phyloP scores from a whole-genome alignment of 64 coral and sea anemone genomes.

The Porites australiensis region DNA sequence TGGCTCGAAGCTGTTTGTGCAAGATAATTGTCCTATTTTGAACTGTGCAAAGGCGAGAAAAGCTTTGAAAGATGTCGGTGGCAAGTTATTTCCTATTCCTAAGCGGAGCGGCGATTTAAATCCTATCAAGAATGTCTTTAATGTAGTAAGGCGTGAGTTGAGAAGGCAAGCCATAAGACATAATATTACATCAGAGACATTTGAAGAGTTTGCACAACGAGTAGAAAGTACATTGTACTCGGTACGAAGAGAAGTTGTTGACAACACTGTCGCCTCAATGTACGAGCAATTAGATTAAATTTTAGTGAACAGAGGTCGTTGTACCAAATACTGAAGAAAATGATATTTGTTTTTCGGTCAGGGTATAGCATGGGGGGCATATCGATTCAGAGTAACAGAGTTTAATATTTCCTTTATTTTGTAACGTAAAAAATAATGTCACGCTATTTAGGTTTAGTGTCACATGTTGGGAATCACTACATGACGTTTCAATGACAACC shows the following conservation, averaged over 20 bases:
- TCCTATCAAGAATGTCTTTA: slow-evolving; percentile 69
- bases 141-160: slow-evolving; percentile 17
- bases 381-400: too few relatives aligned
- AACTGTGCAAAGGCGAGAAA: not conserved
- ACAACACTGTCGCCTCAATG: too few relatives aligned
- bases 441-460: too few relatives aligned
- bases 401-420: too few relatives aligned
- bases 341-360: too few relatives aligned
- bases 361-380: too few relatives aligned
- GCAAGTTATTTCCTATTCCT: slow-evolving; percentile 36
- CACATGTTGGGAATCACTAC: too few relatives aligned
- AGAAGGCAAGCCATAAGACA: slow-evolving; percentile 11
- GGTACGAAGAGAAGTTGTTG: not conserved
- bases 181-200: slow-evolving; percentile 49
- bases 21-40: not conserved
- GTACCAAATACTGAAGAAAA: not conserved
- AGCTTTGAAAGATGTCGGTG: not conserved
- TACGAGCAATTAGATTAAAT: not conserved
- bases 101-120: slow-evolving; percentile 46
- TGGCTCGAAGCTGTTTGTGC: not conserved
- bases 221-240: slow-evolving; percentile 7
- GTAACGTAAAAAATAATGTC: too few relatives aligned
- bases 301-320: not conserved
- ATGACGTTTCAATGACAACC: not conserved
- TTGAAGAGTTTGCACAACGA: slow-evolving; percentile 8